Evolutionary conservation across 2,888 invertebrate species (phyloP).

Genomic region (Uloborus plumipes): DNA sequence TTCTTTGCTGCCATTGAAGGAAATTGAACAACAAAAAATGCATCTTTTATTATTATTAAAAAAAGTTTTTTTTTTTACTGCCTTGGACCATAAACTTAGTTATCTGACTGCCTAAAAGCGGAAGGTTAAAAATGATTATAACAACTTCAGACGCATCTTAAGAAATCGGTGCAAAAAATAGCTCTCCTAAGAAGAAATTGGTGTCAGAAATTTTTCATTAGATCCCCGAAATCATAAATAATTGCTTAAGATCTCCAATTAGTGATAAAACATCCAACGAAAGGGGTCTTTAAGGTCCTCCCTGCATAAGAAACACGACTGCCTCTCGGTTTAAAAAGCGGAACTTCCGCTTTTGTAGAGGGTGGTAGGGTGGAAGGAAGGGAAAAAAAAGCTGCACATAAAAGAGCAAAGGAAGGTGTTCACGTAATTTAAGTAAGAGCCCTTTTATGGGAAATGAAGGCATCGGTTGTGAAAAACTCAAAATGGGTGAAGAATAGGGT

Average conservation of each 20-base stretch:
- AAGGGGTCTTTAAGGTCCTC: constrained; percentile 23
- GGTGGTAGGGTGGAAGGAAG: background rate
- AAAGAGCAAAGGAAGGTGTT: constrained; percentile 38
- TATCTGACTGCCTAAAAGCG: constrained; percentile 38
- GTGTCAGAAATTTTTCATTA: constrained; percentile 44
- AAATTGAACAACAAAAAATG: constrained; percentile 9
- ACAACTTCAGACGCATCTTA: constrained; percentile 49
- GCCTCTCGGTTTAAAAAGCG: constrained; percentile 40
- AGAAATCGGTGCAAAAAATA: constrained; percentile 22
- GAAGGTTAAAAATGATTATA: constrained; percentile 58
- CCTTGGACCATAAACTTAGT: constrained; percentile 48
- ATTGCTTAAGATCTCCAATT: constrained; percentile 60
- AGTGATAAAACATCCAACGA: constrained; percentile 51
- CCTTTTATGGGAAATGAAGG: constrained; percentile 37
- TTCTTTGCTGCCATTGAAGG: constrained; percentile 34
- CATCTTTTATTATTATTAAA: constrained; percentile 8
- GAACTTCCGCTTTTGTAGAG: constrained; percentile 29
- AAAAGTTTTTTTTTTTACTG: constrained; percentile 17
- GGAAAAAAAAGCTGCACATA: background rate
- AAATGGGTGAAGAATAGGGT: constrained; percentile 40
- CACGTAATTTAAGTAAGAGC: constrained; percentile 57
- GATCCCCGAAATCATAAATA: constrained; percentile 50
- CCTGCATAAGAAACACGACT: constrained; percentile 35
- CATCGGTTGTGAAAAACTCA: constrained; percentile 27
- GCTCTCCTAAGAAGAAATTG: constrained; percentile 41